phyloP scores from a whole-genome alignment of 2,888 invertebrate genomes.

The Timema podura region DNA sequence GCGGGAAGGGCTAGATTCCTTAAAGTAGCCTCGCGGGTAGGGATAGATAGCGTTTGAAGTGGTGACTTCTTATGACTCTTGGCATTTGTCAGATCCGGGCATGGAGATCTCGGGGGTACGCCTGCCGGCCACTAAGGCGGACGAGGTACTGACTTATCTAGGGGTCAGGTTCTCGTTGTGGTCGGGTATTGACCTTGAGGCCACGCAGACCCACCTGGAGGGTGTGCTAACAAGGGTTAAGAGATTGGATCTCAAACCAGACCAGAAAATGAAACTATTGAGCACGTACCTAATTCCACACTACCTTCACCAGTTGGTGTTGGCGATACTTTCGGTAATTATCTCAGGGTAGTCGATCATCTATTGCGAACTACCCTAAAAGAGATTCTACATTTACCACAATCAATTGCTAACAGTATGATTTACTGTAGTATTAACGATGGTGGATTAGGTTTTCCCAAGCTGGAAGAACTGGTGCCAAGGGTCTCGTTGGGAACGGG shows the following conservation, averaged over 20 bases:
- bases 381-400: conserved; percentile 35
- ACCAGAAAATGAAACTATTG: conserved; percentile 20
- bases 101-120: conserved; percentile 26
- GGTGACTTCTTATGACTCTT: conserved; percentile 33
- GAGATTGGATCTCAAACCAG: conserved; percentile 10
- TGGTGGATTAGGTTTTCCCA: conserved; percentile 39
- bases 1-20: too few relatives aligned
- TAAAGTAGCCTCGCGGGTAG: too few relatives aligned
- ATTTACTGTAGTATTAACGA: conserved; percentile 38
- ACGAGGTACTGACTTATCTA: conserved; percentile 3
- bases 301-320: conserved; percentile 19
- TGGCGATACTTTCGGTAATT: conserved; percentile 1
- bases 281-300: conserved; percentile 13
- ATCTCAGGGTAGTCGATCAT: conserved; percentile 10
- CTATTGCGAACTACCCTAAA: conserved; percentile 19
- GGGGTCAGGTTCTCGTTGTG: conserved; percentile 19
- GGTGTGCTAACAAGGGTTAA: background rate
- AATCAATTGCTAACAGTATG: conserved; percentile 32
- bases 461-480: conserved; percentile 34
- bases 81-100: conserved; percentile 37
- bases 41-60: too few relatives aligned
- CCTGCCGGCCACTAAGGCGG: conserved; percentile 14
- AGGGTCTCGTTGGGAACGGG: conserved; percentile 32
- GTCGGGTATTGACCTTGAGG: conserved; percentile 7
- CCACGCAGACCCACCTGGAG: background rate